Conservation (phyloP, 2,797 vertebrate species). For the Cynopterus sphinx region DNA sequence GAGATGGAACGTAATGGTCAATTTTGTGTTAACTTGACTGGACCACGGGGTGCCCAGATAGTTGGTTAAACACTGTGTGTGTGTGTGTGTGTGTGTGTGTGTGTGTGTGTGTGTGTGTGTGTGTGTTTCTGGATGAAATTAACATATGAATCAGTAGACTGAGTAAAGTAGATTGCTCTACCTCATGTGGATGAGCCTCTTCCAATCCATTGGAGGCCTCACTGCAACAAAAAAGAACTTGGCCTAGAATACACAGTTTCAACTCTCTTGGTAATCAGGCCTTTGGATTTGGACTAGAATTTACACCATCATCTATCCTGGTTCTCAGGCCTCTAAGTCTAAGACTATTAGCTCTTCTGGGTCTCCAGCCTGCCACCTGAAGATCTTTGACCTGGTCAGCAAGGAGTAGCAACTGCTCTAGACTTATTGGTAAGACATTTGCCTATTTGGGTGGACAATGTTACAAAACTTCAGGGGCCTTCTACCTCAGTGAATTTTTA, state of each 20-base stretch:
- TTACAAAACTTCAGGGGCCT: neutral
- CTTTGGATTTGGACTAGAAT: neutral
- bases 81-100: neutral
- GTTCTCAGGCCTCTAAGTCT: neutral
- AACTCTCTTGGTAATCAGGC: neutral
- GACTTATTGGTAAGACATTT: neutral
- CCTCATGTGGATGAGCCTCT: neutral
- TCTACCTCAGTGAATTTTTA: neutral
- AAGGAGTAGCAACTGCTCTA: neutral
- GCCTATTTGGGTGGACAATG: neutral
- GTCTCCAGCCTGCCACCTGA: neutral
- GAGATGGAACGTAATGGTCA: neutral
- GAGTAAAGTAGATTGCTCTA: neutral
- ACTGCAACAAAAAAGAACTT: neutral
- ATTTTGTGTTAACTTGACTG: neutral
- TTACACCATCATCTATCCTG: neutral
- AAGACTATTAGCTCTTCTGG: neutral
- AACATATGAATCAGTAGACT: neutral
- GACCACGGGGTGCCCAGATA: neutral
- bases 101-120: neutral
- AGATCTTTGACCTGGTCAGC: neutral
- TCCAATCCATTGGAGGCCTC: neutral
- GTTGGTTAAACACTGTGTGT: neutral
- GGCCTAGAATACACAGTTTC: neutral
- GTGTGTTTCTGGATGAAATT: neutral